Percentiles rank a stretch among this genome's conserved stretches.
phyloP scores from a whole-genome alignment of 2,113 vertebrate genomes.

The Rhinoderma darwinii region DNA sequence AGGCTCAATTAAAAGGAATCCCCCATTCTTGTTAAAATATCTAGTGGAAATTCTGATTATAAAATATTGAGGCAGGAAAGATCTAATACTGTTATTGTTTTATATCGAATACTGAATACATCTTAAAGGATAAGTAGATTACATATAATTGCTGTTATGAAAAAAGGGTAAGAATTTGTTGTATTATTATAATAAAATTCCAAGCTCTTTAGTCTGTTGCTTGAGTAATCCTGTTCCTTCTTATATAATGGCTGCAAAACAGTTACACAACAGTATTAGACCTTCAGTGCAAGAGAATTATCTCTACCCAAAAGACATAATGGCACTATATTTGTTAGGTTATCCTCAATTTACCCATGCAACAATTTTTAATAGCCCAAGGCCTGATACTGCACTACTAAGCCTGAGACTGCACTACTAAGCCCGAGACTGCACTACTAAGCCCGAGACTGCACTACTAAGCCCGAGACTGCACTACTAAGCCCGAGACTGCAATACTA shows the following conservation, averaged over 20 bases:
- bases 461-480: too few species aligned
- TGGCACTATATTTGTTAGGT: neutral
- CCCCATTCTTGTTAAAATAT: neutral
- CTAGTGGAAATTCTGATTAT: neutral
- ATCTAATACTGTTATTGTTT: neutral
- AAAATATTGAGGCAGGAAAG: neutral
- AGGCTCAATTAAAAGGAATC: neutral
- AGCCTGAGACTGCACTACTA: too few species aligned
- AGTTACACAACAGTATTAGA: slow-evolving; percentile 10
- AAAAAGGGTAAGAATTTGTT: neutral
- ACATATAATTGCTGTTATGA: neutral
- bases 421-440: too few species aligned
- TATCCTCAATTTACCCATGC: neutral
- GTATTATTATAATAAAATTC: neutral
- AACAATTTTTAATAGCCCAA: neutral
- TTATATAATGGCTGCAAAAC: neutral
- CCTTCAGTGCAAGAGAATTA: neutral
- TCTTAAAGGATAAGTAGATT: neutral
- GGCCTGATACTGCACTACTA: too few species aligned
- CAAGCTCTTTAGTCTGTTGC: neutral
- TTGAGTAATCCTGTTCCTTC: neutral
- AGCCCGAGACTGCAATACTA: too few species aligned
- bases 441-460: too few species aligned
- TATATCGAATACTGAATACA: neutral
- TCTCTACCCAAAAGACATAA: neutral